Base-by-base conservation (phyloP, 2,888 invertebrate species). In the Tillus elongatus region DNA sequence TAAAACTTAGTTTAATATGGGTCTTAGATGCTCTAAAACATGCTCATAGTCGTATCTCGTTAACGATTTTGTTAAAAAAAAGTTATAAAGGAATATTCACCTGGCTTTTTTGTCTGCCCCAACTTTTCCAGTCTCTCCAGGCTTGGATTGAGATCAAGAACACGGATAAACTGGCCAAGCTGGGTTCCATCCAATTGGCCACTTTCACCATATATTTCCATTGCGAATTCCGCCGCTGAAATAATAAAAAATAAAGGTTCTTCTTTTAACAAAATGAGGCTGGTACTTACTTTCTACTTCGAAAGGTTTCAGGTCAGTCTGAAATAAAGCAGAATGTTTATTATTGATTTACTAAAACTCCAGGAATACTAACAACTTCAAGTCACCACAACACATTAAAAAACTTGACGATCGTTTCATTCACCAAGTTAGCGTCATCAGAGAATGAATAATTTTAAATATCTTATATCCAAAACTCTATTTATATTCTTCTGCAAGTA, bases 81-180 rank as follows among this genome's bases (percentile, higher is more conserved):
- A n/a, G n/a, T n/a, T n/a, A n/a, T n/a, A n/a, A n/a, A n/a, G n/a
- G n/a, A 19, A 19, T 8, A 36, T 30, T 34, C 34, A 52, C 54
- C 52, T 46, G 37, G 33, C 43, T 53, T 92, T 73, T 90, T 85
- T 68, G 90, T 85, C 58, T 90, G 90, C 46, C 95, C 93, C 65
- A 91, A 72, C 64, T 95, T 93, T 69, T 89, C 86, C 59, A 96
- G 79, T 61, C 84, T 77, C 49, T 87, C 89, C 64, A 84, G 69
- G 62, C 93, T 96, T 58, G 96, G 96, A 77, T 95, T 95, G 60
- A 87, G 74, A 72, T 90, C 88, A 58, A 93, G 76, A 54, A 91
- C 89, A 57, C 93, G 82, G 61, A 93, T 77, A 55, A 90, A 79
- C 66, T 90, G 87, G 49, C 92, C 95, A 54, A 97, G 74, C 69